phyloP scores from a whole-genome alignment of 2,888 invertebrate species.

The Agelastica alni region DNA sequence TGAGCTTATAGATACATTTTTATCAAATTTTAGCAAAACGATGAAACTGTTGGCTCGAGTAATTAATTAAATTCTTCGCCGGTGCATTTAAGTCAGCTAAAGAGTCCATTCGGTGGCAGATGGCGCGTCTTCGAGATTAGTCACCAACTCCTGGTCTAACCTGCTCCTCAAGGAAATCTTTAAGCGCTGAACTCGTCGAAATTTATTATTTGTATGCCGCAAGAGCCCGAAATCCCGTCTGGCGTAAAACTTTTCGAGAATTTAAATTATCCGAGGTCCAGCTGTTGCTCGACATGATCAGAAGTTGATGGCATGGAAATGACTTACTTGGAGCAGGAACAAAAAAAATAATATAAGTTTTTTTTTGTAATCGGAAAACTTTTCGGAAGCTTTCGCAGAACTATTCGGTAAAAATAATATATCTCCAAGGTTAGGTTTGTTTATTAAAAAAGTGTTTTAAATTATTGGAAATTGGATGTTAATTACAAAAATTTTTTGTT shows the following conservation, averaged over 20 bases:
- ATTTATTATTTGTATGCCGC: slow-evolving; percentile 40
- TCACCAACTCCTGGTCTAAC: neutral
- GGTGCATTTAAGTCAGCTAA: no score
- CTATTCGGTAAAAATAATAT: slow-evolving; percentile 3
- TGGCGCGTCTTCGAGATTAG: neutral
- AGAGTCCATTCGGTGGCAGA: neutral
- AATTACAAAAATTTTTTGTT: no score
- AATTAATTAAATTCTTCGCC: no score
- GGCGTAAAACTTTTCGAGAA: slow-evolving; percentile 39
- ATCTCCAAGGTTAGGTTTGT: no score
- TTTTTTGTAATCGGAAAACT: slow-evolving; percentile 10
- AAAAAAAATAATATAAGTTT: slow-evolving; percentile 12
- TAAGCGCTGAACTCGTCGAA: slow-evolving; percentile 17
- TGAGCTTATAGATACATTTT: no score
- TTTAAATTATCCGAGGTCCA: slow-evolving; percentile 43
- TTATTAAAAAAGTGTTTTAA: no score
- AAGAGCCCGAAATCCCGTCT: slow-evolving; percentile 23
- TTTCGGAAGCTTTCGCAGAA: neutral
- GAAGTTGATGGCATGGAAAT: slow-evolving; percentile 43
- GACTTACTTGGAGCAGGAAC: slow-evolving; percentile 34
- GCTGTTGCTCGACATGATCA: slow-evolving; percentile 45
- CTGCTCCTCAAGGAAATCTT: neutral
- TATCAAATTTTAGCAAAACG: no score
- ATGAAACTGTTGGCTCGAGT: no score
- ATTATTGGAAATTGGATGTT: no score